phyloP scores from a whole-genome alignment of 2,113 vertebrate species.

The Leucoraja erinaceus region DNA sequence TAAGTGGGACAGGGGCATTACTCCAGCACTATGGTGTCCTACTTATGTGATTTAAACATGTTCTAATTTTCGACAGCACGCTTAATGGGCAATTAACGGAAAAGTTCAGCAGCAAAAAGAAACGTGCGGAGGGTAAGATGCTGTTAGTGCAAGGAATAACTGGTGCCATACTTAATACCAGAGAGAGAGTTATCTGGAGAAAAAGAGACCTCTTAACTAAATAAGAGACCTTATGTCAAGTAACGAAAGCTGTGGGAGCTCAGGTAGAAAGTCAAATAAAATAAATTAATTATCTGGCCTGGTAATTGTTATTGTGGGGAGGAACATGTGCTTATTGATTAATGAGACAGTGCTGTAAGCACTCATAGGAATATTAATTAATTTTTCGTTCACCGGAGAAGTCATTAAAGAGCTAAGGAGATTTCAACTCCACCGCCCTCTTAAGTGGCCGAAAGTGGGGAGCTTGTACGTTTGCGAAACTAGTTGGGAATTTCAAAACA shows the following conservation, averaged over 20 bases:
- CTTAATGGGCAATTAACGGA: neutral
- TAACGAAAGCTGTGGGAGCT: slow-evolving; percentile 64
- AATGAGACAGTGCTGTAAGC: slow-evolving; percentile 70
- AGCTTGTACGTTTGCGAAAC: neutral
- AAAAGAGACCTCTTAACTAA: slow-evolving; percentile 39
- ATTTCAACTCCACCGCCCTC: neutral
- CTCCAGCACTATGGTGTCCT: no score
- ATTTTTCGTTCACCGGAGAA: slow-evolving; percentile 64
- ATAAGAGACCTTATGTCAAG: slow-evolving; percentile 60
- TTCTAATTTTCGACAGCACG: neutral
- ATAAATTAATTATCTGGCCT: slow-evolving; percentile 68
- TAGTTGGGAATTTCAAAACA: neutral
- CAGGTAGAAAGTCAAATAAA: slow-evolving; percentile 61
- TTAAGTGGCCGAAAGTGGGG: neutral
- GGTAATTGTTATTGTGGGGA: slow-evolving; percentile 57
- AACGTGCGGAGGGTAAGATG: neutral
- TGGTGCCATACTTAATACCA: neutral
- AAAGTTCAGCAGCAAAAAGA: neutral
- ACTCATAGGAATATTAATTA: slow-evolving; percentile 74
- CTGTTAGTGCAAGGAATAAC: neutral
- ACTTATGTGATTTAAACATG: no score
- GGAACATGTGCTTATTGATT: slow-evolving; percentile 73
- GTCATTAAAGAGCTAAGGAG: slow-evolving; percentile 66
- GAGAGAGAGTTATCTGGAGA: neutral
- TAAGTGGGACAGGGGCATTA: no score